Base-by-base conservation (phyloP, 1,140 invertebrate species). In the Diorhabda sublineata region DNA sequence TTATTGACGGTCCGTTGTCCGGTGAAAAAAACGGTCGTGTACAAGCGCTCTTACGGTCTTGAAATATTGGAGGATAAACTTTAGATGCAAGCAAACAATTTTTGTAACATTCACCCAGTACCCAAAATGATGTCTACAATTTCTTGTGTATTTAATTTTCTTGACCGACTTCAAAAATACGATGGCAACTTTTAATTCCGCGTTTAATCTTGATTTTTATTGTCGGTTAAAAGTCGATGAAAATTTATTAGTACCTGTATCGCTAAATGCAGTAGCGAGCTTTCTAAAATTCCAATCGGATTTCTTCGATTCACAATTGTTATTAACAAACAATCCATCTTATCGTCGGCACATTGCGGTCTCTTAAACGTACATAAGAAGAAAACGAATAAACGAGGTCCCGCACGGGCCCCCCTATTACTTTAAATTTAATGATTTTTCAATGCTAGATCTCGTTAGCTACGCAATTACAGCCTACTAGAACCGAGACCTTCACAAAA, bases 391-490 rank as follows among this genome's bases (percentile, higher is more conserved):
- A 11, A 62, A 3, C 4, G 44, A 8, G 42, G n/a, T 3, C 47
- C 47, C 47, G 47, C 6, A 8, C 47, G 11, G 61, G 61, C 61
- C 42, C 61, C 61, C 45, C 43, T 56, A 64, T 64, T 64, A 47
- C 43, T 64, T 64, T 26, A 64, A 64, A 64, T 63, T 63, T 47
- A 63, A 64, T 64, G 8, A 64, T 64, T 64, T 41, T 57, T 64
- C 63, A 64, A 64, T 64, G 63, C 56, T 64, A 64, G 63, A 64
- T 64, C 63, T 64, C 47, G 63, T 64, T 64, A 64, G 7, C 45
- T 5, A 26, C 56, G 63, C 63, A 64, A 64, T 64, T 64, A 64
- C 63, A 57, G n/a, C 63, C 63, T 45, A 64, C 63, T 56, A 62
- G 42, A 62, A 42, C 45, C 43, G 45, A 62, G 61, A 44, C 61